A percentile compares a stretch with the other conserved stretches of the same genome.
Evolutionary conservation across 1,140 invertebrate species (phyloP).

Genomic region (Drusus annulatus): DNA sequence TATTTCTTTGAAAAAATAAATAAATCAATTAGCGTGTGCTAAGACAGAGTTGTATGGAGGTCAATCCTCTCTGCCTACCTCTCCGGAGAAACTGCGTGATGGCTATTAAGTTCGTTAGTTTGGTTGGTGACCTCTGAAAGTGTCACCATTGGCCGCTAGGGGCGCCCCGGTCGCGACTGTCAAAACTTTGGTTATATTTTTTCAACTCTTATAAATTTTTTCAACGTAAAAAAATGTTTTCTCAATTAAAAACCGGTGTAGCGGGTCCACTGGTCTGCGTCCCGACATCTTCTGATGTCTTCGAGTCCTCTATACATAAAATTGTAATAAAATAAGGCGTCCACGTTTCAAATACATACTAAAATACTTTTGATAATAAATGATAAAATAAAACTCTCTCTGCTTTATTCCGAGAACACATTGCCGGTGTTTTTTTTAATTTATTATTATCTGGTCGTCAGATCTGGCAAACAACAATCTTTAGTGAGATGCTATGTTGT

Average conservation of each 20-base stretch:
- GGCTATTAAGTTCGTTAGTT: too few species aligned
- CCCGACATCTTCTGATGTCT: conserved; percentile 46
- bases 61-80: too few species aligned
- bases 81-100: too few species aligned
- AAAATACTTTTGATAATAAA: too few species aligned
- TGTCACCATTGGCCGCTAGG: conserved; percentile 4
- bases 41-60: too few species aligned
- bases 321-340: background rate
- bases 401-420: conserved; percentile 14
- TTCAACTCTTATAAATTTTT: conserved; percentile 16
- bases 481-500: too few species aligned
- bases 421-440: background rate
- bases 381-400: too few species aligned
- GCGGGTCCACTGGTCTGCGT: conserved; percentile 43
- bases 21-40: too few species aligned
- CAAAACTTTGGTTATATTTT: conserved; percentile 39
- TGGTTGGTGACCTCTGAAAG: background rate
- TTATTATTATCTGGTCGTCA: background rate
- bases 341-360: too few species aligned
- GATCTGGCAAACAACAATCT: background rate
- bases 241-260: conserved; percentile 58
- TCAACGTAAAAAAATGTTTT: conserved; percentile 46
- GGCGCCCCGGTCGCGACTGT: conserved; percentile 38
- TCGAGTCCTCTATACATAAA: conserved; percentile 13
- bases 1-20: too few species aligned